These are phyloP conservation scores for Scyliorhinus canicula DNA, from an alignment of 2,797 vertebrate genomes.

Conservation along the genomic window DNA sequence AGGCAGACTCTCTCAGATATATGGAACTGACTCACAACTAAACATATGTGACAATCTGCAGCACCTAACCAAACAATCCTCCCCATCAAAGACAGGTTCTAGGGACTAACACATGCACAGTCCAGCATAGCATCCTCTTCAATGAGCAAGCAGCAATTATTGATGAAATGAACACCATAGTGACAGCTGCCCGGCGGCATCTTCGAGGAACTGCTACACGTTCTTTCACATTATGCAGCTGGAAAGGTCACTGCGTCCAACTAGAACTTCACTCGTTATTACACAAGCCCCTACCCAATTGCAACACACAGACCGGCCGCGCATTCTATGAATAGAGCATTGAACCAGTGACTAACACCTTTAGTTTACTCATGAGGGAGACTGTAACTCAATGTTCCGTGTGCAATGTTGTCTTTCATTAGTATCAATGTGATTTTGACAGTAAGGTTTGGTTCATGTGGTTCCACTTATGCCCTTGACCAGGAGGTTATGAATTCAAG, in stretches of 20 bases:
- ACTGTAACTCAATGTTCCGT: not conserved
- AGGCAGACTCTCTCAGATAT: not conserved
- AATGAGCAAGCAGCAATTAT: not conserved
- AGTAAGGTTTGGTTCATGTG: not conserved
- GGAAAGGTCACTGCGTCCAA: not conserved
- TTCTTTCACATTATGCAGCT: not conserved
- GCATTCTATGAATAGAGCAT: not conserved
- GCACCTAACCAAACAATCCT: not conserved
- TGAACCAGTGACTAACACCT: not conserved
- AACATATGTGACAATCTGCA: not conserved
- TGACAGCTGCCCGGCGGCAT: not conserved
- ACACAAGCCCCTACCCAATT: not conserved
- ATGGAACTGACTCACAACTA: not conserved
- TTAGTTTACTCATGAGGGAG: not conserved
- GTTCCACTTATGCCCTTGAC: not conserved
- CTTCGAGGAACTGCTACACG: not conserved
- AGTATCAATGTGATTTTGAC: not conserved
- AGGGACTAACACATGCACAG: not conserved
- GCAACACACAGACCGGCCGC: not conserved
- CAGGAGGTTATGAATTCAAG: not conserved
- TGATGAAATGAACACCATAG: not conserved
- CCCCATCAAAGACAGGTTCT: not conserved
- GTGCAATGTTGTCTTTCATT: not conserved
- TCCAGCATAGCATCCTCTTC: not conserved
- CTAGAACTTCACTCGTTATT: not conserved